A percentile compares a stretch with the other conserved stretches of the same genome.
phyloP scores from a whole-genome alignment of 2,888 invertebrate genomes.

The Agonopterix arenella region DNA sequence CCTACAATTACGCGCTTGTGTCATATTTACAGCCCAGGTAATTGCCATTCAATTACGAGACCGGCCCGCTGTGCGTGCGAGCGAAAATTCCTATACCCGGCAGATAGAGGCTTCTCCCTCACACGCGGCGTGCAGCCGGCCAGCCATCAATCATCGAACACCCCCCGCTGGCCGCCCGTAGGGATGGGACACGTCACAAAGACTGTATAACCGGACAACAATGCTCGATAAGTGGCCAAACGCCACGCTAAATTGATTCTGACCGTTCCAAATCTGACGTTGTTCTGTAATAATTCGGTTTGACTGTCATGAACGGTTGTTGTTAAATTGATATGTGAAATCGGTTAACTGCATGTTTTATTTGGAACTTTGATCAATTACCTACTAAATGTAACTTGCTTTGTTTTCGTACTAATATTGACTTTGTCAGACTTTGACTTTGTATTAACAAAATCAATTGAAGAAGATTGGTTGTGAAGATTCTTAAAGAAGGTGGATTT shows the following conservation, averaged over 20 bases:
- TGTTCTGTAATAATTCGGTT: constrained; percentile 45
- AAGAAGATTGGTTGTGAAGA: no score
- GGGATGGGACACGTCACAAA: constrained; percentile 70
- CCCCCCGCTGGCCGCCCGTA: constrained; percentile 67
- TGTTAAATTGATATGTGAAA: background rate
- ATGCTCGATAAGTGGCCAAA: constrained; percentile 72
- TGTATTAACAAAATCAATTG: no score
- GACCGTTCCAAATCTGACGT: constrained; percentile 46
- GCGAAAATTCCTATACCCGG: constrained; percentile 31
- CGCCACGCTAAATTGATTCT: constrained; percentile 67
- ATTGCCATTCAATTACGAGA: constrained; percentile 76
- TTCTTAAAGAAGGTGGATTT: no score
- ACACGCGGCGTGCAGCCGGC: constrained; percentile 50
- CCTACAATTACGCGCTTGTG: constrained; percentile 76
- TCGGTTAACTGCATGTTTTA: background rate
- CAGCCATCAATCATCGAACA: constrained; percentile 72
- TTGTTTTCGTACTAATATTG: no score
- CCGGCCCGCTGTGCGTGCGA: constrained; percentile 55
- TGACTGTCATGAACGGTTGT: constrained; percentile 13
- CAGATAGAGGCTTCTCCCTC: constrained; percentile 35
- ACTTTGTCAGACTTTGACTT: no score
- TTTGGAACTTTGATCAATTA: background rate
- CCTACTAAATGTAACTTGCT: no score
- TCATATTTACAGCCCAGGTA: constrained; percentile 78
- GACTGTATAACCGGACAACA: constrained; percentile 56